Evolutionary conservation across 2,113 vertebrate species (phyloP).

Genomic region (Chloroceryle aenea): DNA sequence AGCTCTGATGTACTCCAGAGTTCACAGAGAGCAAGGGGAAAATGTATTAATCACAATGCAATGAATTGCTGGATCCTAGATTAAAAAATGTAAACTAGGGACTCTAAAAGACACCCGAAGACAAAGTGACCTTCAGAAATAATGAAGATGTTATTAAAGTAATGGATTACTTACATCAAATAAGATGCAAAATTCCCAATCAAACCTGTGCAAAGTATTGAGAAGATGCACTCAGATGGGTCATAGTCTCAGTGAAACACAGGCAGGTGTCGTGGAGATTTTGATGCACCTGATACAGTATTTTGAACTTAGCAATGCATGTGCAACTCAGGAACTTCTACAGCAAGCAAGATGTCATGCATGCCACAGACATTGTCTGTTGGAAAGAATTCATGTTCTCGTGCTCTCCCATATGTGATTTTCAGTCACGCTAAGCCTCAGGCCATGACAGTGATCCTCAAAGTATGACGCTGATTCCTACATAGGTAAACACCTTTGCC

Average conservation of each 20-base stretch:
- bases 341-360: neutral
- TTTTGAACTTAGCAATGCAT: neutral
- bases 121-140: neutral
- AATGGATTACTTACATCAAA: neutral
- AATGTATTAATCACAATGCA: neutral
- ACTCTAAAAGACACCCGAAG: neutral
- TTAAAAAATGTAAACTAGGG: neutral
- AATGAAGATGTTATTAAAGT: neutral
- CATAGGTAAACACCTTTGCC: neutral
- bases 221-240: neutral
- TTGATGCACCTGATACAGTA: neutral
- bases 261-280: fast-evolving
- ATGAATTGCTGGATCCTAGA: neutral
- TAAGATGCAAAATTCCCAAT: neutral
- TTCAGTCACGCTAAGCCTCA: neutral
- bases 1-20: neutral
- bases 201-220: neutral
- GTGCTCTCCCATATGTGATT: neutral
- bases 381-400: neutral
- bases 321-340: neutral
- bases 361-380: neutral
- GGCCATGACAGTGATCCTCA: neutral
- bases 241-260: neutral
- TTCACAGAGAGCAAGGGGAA: neutral
- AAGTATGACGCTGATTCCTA: neutral